Evolutionary conservation across 2,888 invertebrate species (phyloP).

Genomic region (Stenodema calcarata): DNA sequence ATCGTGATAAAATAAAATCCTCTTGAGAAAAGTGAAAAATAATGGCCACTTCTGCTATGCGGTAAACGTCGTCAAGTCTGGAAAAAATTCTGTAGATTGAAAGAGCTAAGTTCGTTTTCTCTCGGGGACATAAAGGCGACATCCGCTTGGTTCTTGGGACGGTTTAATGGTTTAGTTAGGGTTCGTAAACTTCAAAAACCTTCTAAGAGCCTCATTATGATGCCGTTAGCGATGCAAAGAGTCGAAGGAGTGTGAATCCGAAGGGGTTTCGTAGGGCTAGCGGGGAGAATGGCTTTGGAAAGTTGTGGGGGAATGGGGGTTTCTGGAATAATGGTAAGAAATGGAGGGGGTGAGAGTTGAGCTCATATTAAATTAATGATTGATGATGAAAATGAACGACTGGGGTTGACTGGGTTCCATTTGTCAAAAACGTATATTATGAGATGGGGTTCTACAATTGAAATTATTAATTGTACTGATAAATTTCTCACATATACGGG

Average conservation of each 20-base stretch:
- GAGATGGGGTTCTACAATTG: no score
- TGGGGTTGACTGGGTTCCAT: conserved; percentile 3
- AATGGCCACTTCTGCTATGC: neutral
- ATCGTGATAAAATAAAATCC: no score
- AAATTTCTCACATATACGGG: no score
- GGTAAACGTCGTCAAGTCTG: neutral
- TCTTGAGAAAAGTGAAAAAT: neutral
- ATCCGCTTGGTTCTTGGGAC: neutral
- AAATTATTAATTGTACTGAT: no score
- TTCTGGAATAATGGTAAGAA: neutral
- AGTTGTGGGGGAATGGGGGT: neutral
- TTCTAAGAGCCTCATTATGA: conserved; percentile 28
- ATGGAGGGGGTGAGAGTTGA: neutral
- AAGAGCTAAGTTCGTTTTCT: neutral
- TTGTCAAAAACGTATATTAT: neutral
- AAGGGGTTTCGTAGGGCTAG: neutral
- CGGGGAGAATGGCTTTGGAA: neutral
- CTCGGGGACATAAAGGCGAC: neutral
- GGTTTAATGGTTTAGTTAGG: conserved; percentile 17
- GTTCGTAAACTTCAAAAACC: conserved; percentile 16
- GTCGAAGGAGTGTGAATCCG: neutral
- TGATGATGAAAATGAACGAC: neutral
- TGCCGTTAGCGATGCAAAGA: neutral
- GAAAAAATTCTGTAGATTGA: neutral
- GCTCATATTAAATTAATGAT: conserved; percentile 28